Evolutionary conservation across 1,140 invertebrate genomes (phyloP).

Genomic region (Trichoplusia ni): DNA sequence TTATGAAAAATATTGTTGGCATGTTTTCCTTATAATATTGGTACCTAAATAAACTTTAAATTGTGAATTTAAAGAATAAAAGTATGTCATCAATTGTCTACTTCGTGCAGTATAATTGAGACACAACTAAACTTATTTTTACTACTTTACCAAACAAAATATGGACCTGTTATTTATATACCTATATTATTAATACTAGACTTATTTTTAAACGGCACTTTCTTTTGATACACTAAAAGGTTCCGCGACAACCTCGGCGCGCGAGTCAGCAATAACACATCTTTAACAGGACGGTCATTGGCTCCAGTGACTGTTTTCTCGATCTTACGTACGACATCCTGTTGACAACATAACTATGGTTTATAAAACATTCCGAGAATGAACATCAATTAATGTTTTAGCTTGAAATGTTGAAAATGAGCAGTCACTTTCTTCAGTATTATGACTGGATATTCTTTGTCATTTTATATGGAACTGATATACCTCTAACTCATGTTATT

Average conservation of each 20-base stretch:
- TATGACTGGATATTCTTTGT: too few relatives aligned
- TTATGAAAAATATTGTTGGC: slow-evolving; percentile 29
- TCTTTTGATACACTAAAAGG: slow-evolving; percentile 91
- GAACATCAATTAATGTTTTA: not conserved
- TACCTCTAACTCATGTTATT: too few relatives aligned
- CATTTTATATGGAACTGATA: too few relatives aligned
- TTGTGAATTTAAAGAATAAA: slow-evolving; percentile 2
- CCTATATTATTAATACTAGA: slow-evolving; percentile 21
- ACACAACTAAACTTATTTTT: slow-evolving; percentile 1
- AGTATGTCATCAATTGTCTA: slow-evolving; percentile 10
- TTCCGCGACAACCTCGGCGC: slow-evolving; percentile 86
- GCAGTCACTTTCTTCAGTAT: too few relatives aligned
- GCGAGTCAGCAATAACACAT: slow-evolving; percentile 90
- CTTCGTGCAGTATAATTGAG: not conserved
- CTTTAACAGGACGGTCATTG: slow-evolving; percentile 89
- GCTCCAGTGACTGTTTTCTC: slow-evolving; percentile 88
- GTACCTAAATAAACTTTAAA: not conserved
- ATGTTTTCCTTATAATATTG: slow-evolving; percentile 12
- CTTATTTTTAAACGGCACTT: slow-evolving; percentile 84
- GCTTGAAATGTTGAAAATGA: too few relatives aligned
- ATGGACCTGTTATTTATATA: not conserved
- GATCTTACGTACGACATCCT: slow-evolving; percentile 93
- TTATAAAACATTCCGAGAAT: not conserved
- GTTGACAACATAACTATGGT: slow-evolving; percentile 47
- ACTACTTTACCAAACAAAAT: slow-evolving; percentile 1